These are phyloP conservation scores for Diorhabda sublineata DNA, from an alignment of 1,140 invertebrate species.

Conservation along the genomic window DNA sequence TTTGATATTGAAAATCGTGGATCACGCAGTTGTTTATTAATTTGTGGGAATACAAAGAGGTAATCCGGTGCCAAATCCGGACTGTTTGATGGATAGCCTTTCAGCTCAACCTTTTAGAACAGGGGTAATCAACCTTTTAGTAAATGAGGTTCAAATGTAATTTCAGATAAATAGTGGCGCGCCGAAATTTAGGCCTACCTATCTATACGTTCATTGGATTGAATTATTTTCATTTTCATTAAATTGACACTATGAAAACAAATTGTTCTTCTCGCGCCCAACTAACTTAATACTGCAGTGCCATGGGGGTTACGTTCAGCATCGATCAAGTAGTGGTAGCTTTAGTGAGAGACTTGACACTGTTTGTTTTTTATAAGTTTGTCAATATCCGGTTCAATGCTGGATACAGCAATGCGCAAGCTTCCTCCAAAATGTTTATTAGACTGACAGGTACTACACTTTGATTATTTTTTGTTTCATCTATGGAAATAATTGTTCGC, in stretches of 20 bases:
- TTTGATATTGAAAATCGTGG: too few relatives aligned
- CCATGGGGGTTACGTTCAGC: background rate
- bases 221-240: background rate
- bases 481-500: slow-evolving; percentile 6
- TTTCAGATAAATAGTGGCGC: too few relatives aligned
- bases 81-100: too few relatives aligned
- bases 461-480: slow-evolving; percentile 5
- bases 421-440: slow-evolving; percentile 8
- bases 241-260: background rate
- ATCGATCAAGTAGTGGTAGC: background rate
- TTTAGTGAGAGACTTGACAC: slow-evolving; percentile 7
- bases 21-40: too few relatives aligned
- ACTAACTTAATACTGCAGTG: background rate
- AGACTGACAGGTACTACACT: background rate
- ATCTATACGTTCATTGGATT: background rate
- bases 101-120: too few relatives aligned
- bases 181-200: too few relatives aligned
- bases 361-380: slow-evolving; percentile 9
- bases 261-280: background rate
- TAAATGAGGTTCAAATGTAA: too few relatives aligned
- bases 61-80: too few relatives aligned
- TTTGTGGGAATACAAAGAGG: too few relatives aligned
- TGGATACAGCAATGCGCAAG: slow-evolving; percentile 1
- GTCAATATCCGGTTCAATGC: slow-evolving; percentile 5
- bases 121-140: too few relatives aligned